These are phyloP conservation scores for Cantharis rufa DNA, from an alignment of 2,888 invertebrate genomes.

Conservation along the genomic window DNA sequence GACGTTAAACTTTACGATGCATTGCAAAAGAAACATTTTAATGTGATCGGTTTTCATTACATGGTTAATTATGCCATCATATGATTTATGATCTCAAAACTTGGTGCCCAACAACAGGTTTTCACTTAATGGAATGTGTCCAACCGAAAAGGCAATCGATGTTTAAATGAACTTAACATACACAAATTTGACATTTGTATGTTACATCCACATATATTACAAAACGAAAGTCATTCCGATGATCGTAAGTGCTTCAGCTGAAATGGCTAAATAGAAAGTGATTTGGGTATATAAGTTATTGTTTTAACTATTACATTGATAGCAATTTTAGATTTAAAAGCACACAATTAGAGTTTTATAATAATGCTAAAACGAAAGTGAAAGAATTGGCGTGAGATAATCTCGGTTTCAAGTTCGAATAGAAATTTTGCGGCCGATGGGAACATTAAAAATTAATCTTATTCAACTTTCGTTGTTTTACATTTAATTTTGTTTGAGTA, in stretches of 20 bases:
- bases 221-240: background rate
- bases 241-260: background rate
- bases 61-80: background rate
- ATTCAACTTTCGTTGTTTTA: background rate
- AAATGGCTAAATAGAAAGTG: background rate
- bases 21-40: background rate
- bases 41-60: background rate
- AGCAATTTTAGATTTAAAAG: background rate
- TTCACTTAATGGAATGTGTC: background rate
- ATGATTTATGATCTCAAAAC: background rate
- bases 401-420: background rate
- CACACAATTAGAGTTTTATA: background rate
- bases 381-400: constrained; percentile 1
- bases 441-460: background rate
- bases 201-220: background rate
- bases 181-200: background rate
- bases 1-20: background rate
- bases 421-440: background rate
- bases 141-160: background rate
- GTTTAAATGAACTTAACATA: background rate
- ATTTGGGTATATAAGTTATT: background rate
- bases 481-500: background rate
- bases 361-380: background rate
- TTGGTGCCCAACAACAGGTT: background rate
- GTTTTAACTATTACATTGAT: background rate